Conservation (phyloP, 2,113 vertebrate genomes). For the Eonycteris spelaea region DNA sequence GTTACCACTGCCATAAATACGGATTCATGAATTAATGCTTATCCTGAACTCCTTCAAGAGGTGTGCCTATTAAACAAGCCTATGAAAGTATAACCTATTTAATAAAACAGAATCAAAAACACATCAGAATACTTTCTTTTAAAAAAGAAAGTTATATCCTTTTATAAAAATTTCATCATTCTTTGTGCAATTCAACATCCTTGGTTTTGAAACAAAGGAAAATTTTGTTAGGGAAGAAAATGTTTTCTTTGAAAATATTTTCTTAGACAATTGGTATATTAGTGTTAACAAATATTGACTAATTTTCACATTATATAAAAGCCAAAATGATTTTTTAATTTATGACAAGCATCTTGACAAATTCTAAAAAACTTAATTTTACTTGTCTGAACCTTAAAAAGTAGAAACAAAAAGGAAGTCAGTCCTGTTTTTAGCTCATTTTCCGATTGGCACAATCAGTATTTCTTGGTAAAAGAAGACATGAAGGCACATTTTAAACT, state of each 20-base stretch:
- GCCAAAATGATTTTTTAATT: conserved; percentile 66
- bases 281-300: conserved; percentile 78
- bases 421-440: conserved; percentile 52
- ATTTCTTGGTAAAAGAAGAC: conserved; percentile 73
- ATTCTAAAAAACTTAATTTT: conserved; percentile 63
- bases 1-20: conserved; percentile 2
- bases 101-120: neutral
- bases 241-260: conserved; percentile 76
- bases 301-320: conserved; percentile 79
- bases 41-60: neutral
- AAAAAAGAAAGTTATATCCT: conserved; percentile 59
- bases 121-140: neutral
- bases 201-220: conserved; percentile 78
- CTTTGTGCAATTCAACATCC: conserved; percentile 71
- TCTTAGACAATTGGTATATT: conserved; percentile 72
- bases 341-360: neutral
- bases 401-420: conserved; percentile 65
- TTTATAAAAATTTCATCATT: conserved; percentile 70
- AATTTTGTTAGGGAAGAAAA: conserved; percentile 46
- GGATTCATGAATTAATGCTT: neutral
- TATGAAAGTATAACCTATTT: conserved; percentile 27
- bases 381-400: conserved; percentile 73
- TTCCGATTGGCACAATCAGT: conserved; percentile 69
- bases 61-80: neutral
- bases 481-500: conserved; percentile 55